Evolutionary conservation across 2,797 vertebrate species (phyloP).

Genomic region (Girardinus metallicus): DNA sequence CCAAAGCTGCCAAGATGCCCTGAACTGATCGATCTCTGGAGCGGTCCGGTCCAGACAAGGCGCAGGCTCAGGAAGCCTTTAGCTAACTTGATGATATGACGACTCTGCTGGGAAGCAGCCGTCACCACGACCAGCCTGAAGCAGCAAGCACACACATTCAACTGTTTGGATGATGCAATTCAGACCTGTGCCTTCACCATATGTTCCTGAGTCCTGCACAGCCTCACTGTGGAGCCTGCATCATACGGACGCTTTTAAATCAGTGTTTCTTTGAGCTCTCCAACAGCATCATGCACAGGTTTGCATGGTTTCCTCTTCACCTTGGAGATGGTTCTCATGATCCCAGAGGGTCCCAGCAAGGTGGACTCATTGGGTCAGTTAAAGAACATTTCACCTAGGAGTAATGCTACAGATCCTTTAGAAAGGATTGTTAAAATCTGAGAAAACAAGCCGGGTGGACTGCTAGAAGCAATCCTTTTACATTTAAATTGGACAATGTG

Average conservation of each 20-base stretch:
- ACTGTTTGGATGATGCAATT: conserved; percentile 64
- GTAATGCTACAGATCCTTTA: neutral
- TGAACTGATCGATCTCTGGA: neutral
- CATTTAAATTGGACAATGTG: neutral
- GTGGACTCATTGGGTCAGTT: conserved; percentile 5
- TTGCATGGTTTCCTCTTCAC: conserved; percentile 12
- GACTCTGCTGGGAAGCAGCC: conserved; percentile 47
- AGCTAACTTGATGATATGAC: conserved; percentile 44
- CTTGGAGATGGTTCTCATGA: neutral
- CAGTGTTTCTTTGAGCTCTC: conserved; percentile 19
- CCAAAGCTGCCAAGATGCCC: conserved; percentile 26
- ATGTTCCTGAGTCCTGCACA: conserved; percentile 46
- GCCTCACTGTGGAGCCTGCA: conserved; percentile 21
- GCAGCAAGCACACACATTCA: conserved; percentile 32
- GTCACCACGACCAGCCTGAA: conserved; percentile 70
- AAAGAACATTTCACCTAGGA: neutral
- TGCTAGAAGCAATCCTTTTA: neutral
- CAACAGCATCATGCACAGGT: conserved; percentile 4
- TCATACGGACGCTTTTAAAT: conserved; percentile 19
- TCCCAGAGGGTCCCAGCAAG: conserved; percentile 14
- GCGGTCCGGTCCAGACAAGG: neutral
- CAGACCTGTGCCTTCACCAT: conserved; percentile 79
- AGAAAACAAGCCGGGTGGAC: neutral
- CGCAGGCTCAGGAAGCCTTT: conserved; percentile 55
- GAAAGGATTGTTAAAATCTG: neutral